phyloP scores from a whole-genome alignment of 1,140 invertebrate species.

The Achatina immaculata region DNA sequence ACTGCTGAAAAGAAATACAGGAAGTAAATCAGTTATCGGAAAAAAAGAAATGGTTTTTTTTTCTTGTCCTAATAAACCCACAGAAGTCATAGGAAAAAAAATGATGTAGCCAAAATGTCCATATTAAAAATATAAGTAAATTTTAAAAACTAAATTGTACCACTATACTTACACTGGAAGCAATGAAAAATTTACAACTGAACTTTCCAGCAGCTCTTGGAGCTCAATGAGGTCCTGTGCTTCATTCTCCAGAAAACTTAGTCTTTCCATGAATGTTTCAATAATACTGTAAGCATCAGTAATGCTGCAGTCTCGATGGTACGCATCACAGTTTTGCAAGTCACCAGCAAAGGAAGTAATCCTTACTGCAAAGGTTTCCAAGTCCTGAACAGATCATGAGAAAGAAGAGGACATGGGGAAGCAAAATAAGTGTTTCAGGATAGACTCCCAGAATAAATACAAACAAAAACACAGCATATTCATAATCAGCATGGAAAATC shows the following conservation, averaged over 20 bases:
- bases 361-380: slow-evolving; percentile 65
- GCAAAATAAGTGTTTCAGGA: too few species aligned
- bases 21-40: too few species aligned
- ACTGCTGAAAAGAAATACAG: too few species aligned
- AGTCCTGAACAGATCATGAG: slow-evolving; percentile 66
- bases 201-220: slow-evolving; percentile 69
- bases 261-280: slow-evolving; percentile 62
- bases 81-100: too few species aligned
- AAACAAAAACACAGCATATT: too few species aligned
- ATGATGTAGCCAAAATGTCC: too few species aligned
- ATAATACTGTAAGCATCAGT: slow-evolving; percentile 63
- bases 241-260: slow-evolving; percentile 67
- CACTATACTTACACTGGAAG: slow-evolving; percentile 63
- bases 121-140: too few species aligned
- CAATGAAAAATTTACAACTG: slow-evolving; percentile 68
- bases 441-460: too few species aligned
- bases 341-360: slow-evolving; percentile 60
- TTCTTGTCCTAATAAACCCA: too few species aligned
- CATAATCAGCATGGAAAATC: too few species aligned
- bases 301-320: slow-evolving; percentile 64
- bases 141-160: neutral
- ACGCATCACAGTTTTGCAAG: slow-evolving; percentile 65
- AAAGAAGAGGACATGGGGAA: too few species aligned
- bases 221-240: slow-evolving; percentile 70
- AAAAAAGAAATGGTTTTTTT: too few species aligned